Evolutionary conservation across 2,113 vertebrate genomes (phyloP).

Genomic region (Riparia riparia): DNA sequence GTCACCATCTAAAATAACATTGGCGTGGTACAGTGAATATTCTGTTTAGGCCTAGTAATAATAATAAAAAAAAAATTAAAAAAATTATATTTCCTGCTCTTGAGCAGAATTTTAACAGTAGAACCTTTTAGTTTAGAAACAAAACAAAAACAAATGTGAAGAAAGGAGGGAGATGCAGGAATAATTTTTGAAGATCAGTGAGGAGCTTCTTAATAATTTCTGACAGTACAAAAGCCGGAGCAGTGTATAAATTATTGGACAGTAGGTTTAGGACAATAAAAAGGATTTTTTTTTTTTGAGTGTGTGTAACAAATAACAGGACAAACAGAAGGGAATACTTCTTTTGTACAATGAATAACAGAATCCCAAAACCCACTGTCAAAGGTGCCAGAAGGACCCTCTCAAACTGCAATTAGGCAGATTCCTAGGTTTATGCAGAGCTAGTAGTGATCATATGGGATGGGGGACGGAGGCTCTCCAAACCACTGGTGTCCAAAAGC

Average conservation of each 20-base stretch:
- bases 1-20: not conserved
- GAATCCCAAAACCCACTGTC: not conserved
- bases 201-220: not conserved
- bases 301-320: not conserved
- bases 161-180: not conserved
- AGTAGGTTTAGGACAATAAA: not conserved
- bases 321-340: not conserved
- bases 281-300: not conserved
- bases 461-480: not conserved
- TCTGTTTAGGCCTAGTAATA: not conserved
- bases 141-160: not conserved
- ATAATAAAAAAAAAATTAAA: not conserved
- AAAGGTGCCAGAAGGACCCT: not conserved
- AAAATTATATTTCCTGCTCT: not conserved
- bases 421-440: not conserved
- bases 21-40: not conserved
- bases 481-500: not conserved
- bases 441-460: not conserved
- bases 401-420: not conserved
- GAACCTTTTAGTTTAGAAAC: not conserved
- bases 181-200: not conserved
- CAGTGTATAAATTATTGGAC: not conserved
- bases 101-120: not conserved
- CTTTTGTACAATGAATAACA: not conserved
- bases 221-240: not conserved